Evolutionary conservation across 2,113 vertebrate genomes (phyloP).

Genomic region (Trematocara variabile): DNA sequence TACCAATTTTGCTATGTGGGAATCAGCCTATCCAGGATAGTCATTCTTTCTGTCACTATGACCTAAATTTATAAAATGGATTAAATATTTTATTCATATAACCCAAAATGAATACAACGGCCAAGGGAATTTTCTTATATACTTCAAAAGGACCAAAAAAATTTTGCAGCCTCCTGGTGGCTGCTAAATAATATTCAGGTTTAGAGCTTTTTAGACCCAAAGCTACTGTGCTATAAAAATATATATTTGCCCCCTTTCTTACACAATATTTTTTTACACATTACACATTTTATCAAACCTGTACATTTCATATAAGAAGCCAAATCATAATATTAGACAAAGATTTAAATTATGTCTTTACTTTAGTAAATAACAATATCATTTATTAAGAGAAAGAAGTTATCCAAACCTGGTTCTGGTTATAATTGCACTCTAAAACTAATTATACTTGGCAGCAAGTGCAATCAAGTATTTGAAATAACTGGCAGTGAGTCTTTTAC

Average conservation of each 20-base stretch:
- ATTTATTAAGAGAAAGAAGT: not conserved
- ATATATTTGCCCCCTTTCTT: not conserved
- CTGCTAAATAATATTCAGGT: not conserved
- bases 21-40: not conserved
- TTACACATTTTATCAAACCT: not conserved
- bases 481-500: not conserved
- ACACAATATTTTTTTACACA: not conserved
- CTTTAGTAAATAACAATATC: fast-evolving
- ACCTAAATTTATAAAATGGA: not conserved
- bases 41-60: not conserved
- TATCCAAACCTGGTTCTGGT: not conserved
- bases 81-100: not conserved
- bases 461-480: not conserved
- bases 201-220: not conserved
- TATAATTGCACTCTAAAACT: not conserved
- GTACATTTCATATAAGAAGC: not conserved
- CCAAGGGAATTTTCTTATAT: not conserved
- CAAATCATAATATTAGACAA: not conserved
- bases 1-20: not conserved
- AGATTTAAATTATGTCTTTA: not conserved
- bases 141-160: fast-evolving
- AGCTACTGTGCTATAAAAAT: not conserved
- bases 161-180: not conserved
- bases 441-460: not conserved
- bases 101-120: not conserved